Evolutionary conservation across 2,113 vertebrate species (phyloP).

Genomic region (Neogobius melanostomus): DNA sequence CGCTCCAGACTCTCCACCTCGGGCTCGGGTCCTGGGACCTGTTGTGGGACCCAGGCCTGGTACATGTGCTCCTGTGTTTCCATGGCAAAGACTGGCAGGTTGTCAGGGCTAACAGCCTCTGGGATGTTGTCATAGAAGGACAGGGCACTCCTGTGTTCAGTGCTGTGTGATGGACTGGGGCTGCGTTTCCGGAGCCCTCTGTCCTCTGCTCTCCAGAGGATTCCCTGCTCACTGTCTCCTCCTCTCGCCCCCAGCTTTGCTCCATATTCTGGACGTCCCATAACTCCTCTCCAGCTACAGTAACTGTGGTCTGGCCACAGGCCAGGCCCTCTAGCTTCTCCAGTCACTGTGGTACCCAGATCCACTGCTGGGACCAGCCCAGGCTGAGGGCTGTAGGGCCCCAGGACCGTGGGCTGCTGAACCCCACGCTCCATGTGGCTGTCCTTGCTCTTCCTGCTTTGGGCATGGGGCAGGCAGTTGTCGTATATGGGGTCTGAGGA

Average conservation of each 20-base stretch:
- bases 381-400: conserved; percentile 37
- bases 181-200: conserved; percentile 40
- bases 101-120: background rate
- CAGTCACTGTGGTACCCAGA: conserved; percentile 62
- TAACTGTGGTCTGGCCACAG: conserved; percentile 66
- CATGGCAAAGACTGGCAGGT: conserved; percentile 35
- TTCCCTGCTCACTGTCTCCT: conserved; percentile 35
- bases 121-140: conserved; percentile 66
- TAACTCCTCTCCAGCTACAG: conserved; percentile 65
- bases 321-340: conserved; percentile 56
- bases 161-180: conserved; percentile 48
- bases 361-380: conserved; percentile 60
- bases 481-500: conserved; percentile 63
- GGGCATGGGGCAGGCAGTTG: conserved; percentile 50
- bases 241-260: conserved; percentile 30
- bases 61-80: conserved; percentile 43
- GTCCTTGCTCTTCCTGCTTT: conserved; percentile 50
- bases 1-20: conserved; percentile 34
- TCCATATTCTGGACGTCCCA: conserved; percentile 57
- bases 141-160: conserved; percentile 61
- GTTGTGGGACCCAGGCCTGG: conserved; percentile 25
- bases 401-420: conserved; percentile 48
- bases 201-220: conserved; percentile 34
- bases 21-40: conserved; percentile 20
- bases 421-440: conserved; percentile 47